Base-by-base conservation (phyloP, 1,140 invertebrate genomes). In the Akabosia matsudoensis region DNA sequence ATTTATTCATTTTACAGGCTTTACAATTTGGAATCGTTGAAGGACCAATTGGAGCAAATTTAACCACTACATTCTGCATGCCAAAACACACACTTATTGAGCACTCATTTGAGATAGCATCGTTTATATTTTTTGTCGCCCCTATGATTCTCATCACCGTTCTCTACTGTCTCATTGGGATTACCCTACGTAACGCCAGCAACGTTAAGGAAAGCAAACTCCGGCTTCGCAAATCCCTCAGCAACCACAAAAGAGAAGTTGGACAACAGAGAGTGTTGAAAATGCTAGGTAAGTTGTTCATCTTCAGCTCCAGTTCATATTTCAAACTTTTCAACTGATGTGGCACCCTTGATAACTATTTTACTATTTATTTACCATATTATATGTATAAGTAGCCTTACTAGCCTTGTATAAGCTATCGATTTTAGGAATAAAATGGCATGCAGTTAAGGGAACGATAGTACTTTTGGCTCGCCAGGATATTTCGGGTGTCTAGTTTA, bases 61-160 rank as follows among this genome's bases (percentile, higher is more conserved):
- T 34, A n/a, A 61, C 26, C 1, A 64, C 26, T 0, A 26, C 64
- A 2, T 74, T 81, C 33, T 82, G 82, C 37, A 78, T 71, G 1
- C 71, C 79, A 14, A 82, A 81, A 64, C 73, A 56, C 14, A 54
- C 76, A 2, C 33, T 82, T n/a, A 79, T 82, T 31, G 76, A 80
- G 52, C 78, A 82, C 73, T 76, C 74, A 31, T 96, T 95, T 82
- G 91, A 92, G 82, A 88, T 95, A 74, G 94, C 93, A 0, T 93
- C 92, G 0, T 88, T 94, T 78, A 83, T 95, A 26, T 94, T 96
- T 84, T 96, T 96, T 83, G 88, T 93, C 4, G 86, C 90, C 1
- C 94, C 94, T 0, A 94, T 96, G 92, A 90, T 91, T 18, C 85
- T 95, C 34, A 95, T 96, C 81, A 92, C 91, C 3, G 90, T 91